phyloP scores from a whole-genome alignment of 2,888 invertebrate genomes.

The Nomada lathburiana region DNA sequence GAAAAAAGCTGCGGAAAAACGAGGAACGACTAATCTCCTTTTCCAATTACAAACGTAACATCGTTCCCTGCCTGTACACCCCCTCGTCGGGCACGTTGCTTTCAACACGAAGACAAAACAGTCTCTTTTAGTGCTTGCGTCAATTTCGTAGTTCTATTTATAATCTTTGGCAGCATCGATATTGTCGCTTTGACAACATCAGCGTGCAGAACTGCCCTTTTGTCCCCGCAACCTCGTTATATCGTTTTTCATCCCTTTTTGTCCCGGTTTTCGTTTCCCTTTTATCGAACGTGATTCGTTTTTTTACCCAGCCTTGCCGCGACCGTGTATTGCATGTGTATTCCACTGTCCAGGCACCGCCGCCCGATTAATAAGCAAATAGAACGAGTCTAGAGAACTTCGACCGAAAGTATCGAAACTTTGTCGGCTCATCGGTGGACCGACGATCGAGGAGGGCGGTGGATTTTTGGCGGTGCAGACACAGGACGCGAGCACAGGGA shows the following conservation, averaged over 20 bases:
- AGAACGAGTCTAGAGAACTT: conserved; percentile 16
- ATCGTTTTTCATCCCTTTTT: conserved; percentile 19
- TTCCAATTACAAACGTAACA: not conserved
- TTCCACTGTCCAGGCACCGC: not conserved
- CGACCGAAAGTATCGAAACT: conserved; percentile 24
- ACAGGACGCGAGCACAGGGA: not conserved
- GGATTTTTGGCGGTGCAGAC: not conserved
- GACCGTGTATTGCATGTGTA: not conserved
- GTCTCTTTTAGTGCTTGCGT: too few relatives aligned
- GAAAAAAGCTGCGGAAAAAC: not conserved
- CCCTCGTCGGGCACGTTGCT: not conserved
- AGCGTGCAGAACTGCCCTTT: not conserved
- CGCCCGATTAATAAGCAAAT: conserved; percentile 19
- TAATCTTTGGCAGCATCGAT: not conserved
- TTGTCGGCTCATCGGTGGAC: conserved; percentile 1
- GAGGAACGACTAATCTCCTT: conserved; percentile 22
- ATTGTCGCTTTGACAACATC: conserved; percentile 21
- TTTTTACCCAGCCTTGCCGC: not conserved
- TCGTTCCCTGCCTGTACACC: not conserved
- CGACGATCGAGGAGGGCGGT: not conserved
- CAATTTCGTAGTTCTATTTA: not conserved
- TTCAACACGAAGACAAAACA: too few relatives aligned
- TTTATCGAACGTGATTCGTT: conserved; percentile 22
- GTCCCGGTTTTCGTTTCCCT: conserved; percentile 7
- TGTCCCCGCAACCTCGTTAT: conserved; percentile 17